phyloP scores from a whole-genome alignment of 1,140 invertebrate species.

The Heterodera schachtii region DNA sequence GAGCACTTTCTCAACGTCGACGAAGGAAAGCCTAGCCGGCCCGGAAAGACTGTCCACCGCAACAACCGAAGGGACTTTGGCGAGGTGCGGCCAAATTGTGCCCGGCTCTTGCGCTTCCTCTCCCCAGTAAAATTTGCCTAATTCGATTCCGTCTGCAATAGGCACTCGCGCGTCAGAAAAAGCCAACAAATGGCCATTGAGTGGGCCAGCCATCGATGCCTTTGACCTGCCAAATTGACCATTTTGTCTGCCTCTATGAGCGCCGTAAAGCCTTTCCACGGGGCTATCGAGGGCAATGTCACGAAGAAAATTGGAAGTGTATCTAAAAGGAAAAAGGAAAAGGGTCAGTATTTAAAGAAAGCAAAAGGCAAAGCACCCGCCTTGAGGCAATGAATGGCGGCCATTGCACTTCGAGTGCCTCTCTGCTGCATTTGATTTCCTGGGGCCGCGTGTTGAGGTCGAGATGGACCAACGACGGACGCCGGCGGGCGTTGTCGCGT shows the following conservation, averaged over 20 bases:
- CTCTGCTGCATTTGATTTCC: slow-evolving; percentile 30
- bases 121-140: slow-evolving; percentile 41
- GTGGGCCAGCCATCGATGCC: neutral
- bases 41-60: slow-evolving; percentile 32
- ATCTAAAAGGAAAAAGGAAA: slow-evolving; percentile 17
- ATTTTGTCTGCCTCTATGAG: neutral
- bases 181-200: slow-evolving; percentile 18
- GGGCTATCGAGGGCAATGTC: slow-evolving; percentile 30
- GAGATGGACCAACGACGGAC: slow-evolving; percentile 42
- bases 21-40: slow-evolving; percentile 40
- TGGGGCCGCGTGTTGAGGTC: slow-evolving; percentile 43
- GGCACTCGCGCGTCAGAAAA: slow-evolving; percentile 10
- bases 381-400: slow-evolving; percentile 37
- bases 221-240: neutral
- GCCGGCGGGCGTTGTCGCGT: slow-evolving; percentile 35
- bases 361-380: neutral
- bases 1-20: slow-evolving; percentile 36
- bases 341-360: neutral
- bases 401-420: slow-evolving; percentile 40
- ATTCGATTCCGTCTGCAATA: slow-evolving; percentile 3
- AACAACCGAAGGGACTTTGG: slow-evolving; percentile 33
- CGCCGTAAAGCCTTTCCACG: neutral
- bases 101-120: slow-evolving; percentile 37
- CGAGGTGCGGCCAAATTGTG: slow-evolving; percentile 47
- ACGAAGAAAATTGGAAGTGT: slow-evolving; percentile 48